Base-by-base conservation (phyloP, 2,888 invertebrate species). In the Drosophila monieri region DNA sequence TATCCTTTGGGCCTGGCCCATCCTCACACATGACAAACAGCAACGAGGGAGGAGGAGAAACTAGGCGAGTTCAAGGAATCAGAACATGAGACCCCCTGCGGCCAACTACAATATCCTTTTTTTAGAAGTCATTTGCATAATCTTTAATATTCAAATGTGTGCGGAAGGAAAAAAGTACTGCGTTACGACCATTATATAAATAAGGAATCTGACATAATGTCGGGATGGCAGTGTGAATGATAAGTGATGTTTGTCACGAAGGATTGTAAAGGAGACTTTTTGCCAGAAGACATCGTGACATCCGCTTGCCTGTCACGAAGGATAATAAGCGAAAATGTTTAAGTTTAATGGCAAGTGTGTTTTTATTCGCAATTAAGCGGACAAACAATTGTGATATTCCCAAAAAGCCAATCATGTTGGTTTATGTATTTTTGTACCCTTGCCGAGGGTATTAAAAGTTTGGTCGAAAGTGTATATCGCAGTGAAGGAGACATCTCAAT, bases 141-240 rank as follows among this genome's bases (percentile, higher is more conserved):
- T 85, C 84, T 71, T 75, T 77, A 83, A 85, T 80, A 83, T 83
- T 85, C 84, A 83, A 85, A 83, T 85, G 74, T 37, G 51, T 54
- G 39, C 21, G 59, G 21, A 46, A 48, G 59, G 49, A 53, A 51
- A 57, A 37, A 52, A 59, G 51, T 51, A 54, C 66, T 66, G 49
- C 66, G 57, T 49, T 51, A 56, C 48, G 66, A 35, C 65, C 66
- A 56, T 76, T 69, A 57, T 60, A 57, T 59, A 67, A 54, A 53
- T 66, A 49, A 57, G 66, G 74, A 69, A 73, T 71, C 74, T 43
- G 52, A 14, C 60, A 65, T 73, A 69, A 74, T 65, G 79, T 48
- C n/a, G 55, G 61, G 68, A 52, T 69, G 57, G 35, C 57, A 69
- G 54, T 55, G 56, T 58, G 70, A 76, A 73, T 73, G 64, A 64